Base-by-base conservation (phyloP, 2,888 invertebrate genomes). In the Aphidoletes aphidimyza region DNA sequence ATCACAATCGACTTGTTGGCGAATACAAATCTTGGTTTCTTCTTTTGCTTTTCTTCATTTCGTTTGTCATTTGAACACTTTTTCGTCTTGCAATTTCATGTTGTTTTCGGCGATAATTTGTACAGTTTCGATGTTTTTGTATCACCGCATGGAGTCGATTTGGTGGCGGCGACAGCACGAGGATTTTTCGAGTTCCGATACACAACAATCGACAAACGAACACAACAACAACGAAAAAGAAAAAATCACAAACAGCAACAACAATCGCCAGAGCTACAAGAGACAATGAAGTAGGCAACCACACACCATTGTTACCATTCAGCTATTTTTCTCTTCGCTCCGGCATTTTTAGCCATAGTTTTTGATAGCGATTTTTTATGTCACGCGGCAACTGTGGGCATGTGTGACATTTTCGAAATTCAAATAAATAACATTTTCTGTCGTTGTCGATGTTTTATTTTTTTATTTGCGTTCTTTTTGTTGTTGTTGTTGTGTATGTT, bases 391-490 rank as follows among this genome's bases (percentile, higher is more conserved):
- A 69, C 69, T 69, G 69, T 69, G 69, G 69, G 69, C 69, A 69
- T 69, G 69, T 69, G 69, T 69, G 69, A 69, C 69, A 69, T 69
- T 69, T 69, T 69, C 69, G 69, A 69, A 69, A 69, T 69, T 69
- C 69, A 69, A 69, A 69, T 69, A 69, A 69, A 69, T 69, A 69
- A 69, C 69, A 69, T 69, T 69, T 69, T 30, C 30, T 30, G 30
- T 30, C 69, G 69, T 69, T 69, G 69, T 69, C 69, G 69, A 54
- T 54, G 54, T 14, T 22, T 5, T 54, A 11, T 54, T 54, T 26
- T 54, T 54, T 26, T 54, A 2, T 19, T 11, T 19, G 19, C 17
- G 8, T 17, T 54, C 14, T 54, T 54, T 69, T 69, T 14, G 1
- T 69, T 69, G 14, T 30, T 69, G 1, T 69, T 26, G 14, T 69